Evolutionary conservation across 1,140 invertebrate species (phyloP), one percentile per base, ranked within the genome.

Genomic region (Carposina sasakii): DNA sequence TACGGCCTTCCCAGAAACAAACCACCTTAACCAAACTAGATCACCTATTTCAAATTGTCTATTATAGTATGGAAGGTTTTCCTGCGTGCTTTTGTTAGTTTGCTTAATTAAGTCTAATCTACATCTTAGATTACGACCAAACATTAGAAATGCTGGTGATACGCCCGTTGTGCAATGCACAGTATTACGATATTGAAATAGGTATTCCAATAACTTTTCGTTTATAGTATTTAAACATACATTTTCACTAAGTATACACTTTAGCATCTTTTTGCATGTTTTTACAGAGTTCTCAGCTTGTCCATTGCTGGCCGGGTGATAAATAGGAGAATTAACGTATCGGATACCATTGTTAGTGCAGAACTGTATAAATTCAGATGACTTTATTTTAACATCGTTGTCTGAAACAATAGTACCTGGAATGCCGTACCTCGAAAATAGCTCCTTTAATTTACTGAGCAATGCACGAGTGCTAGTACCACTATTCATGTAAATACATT

Each of bases 151-250:
- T 13, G 52, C 46, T 10, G 56, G 56, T 13, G 30, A 22, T 31
- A 42, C 31, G 9, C 56, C 56, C 17, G 52, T 55, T 13, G 31
- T 41, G 23, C 33, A 24, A 31, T 50, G 52, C 9, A 20, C 40
- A n/a, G 52, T 53, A 34, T 59, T 59, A 31, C 56, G 30, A 36
- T 55, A 55, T 22, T 46, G 37, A n/a, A 59, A 45, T 15, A 59
- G 48, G 42, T 55, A 55, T 23, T 28, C 26, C 20, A 12, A 3
- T 45, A 45, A 31, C 16, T 45, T 45, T 22, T 45, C 13, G 2
- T 33, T 20, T 1, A 33, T 10, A 9, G 6, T n/a, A 3, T 17
- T 21, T n/a, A 8, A 5, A 3, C 12, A n/a, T 24, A 10, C 10
- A 24, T 24, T 9, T 42, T 42, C 12, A 15, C 8, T 42, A 13